These are phyloP conservation scores for Notamacropus eugenii DNA, from an alignment of 2,797 vertebrate genomes.

Conservation along the genomic window DNA sequence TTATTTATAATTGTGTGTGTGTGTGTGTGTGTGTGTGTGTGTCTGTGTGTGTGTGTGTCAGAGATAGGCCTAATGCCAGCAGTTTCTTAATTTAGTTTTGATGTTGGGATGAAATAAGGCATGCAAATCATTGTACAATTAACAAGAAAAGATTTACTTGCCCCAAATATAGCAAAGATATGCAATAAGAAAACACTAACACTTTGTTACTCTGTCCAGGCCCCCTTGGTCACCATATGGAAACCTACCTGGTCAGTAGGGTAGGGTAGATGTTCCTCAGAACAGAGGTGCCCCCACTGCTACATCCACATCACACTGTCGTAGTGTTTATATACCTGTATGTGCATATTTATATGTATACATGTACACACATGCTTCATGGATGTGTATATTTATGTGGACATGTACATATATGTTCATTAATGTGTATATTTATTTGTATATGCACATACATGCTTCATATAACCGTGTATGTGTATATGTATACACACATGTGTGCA, in stretches of 20 bases:
- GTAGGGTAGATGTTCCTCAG: background rate
- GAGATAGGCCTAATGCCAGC: too few relatives aligned
- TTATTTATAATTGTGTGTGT: too few relatives aligned
- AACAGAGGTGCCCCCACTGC: background rate
- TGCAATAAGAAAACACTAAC: too few relatives aligned
- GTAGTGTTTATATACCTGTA: background rate
- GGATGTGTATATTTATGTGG: too few relatives aligned
- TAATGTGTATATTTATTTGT: accelerated
- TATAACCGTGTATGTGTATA: background rate
- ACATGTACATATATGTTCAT: background rate
- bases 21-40: too few relatives aligned
- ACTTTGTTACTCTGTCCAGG: too few relatives aligned
- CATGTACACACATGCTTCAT: background rate
- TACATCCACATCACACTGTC: background rate
- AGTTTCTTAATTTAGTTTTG: too few relatives aligned
- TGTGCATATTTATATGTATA: background rate
- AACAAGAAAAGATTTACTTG: too few relatives aligned
- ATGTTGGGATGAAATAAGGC: too few relatives aligned
- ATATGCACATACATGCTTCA: background rate
- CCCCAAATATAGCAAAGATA: too few relatives aligned
- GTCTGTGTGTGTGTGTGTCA: too few relatives aligned
- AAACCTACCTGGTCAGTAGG: background rate
- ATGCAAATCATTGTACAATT: too few relatives aligned
- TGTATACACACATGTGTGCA: background rate
- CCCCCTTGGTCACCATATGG: background rate